These are phyloP conservation scores for Atherinosoma microstoma DNA, from an alignment of 2,797 vertebrate species.

Conservation along the genomic window DNA sequence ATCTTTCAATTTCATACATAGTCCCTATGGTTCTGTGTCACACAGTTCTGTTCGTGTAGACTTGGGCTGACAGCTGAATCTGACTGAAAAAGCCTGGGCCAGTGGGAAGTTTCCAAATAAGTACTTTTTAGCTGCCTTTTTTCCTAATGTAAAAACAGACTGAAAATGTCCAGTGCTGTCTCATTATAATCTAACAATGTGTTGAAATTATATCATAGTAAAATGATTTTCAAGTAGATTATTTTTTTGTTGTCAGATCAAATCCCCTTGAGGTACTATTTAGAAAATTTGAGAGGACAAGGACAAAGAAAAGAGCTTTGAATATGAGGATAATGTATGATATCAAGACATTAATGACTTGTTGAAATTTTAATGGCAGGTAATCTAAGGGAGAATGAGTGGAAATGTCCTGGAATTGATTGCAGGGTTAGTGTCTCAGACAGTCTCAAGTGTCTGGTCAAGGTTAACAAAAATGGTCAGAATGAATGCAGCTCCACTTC, in stretches of 20 bases:
- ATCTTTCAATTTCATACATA: not conserved
- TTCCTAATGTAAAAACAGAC: not conserved
- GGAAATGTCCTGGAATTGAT: conserved; percentile 35
- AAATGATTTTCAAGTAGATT: conserved; percentile 19
- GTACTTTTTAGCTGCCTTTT: not conserved
- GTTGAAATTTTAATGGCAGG: conserved; percentile 54
- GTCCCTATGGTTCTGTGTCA: not conserved
- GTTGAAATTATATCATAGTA: conserved; percentile 30
- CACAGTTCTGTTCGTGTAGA: conserved; percentile 14
- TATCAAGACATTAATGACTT: conserved; percentile 51
- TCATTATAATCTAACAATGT: conserved; percentile 9
- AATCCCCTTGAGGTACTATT: conserved; percentile 18
- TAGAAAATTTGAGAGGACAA: conserved; percentile 14
- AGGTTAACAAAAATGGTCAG: conserved; percentile 15
- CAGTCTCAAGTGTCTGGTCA: conserved; percentile 25
- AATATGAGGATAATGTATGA: conserved; percentile 28
- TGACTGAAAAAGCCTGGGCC: not conserved
- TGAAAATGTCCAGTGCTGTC: not conserved
- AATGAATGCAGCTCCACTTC: conserved; percentile 7
- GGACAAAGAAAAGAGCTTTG: conserved; percentile 14
- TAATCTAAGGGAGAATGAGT: conserved; percentile 36
- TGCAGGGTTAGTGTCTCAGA: conserved; percentile 25
- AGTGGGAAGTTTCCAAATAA: too few species aligned
- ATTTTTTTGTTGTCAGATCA: conserved; percentile 27
- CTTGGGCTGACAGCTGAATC: conserved; percentile 1